phyloP scores from a whole-genome alignment of 1,140 invertebrate species.

The Cotesia typhae region DNA sequence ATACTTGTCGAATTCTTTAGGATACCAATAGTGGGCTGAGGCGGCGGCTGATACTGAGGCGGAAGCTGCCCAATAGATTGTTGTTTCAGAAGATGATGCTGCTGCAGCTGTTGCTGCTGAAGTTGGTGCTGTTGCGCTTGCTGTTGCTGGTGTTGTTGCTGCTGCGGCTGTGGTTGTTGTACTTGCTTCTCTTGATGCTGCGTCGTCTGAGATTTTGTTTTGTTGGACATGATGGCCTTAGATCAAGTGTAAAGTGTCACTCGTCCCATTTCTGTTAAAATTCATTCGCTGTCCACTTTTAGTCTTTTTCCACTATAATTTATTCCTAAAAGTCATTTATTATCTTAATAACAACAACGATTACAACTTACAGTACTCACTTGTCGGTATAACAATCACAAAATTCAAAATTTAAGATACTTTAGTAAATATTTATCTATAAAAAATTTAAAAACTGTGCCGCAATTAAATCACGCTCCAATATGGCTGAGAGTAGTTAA shows the following conservation, averaged over 20 bases:
- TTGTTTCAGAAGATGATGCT: conserved; percentile 37
- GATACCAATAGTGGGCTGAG: conserved; percentile 68
- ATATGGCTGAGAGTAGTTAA: conserved; percentile 2
- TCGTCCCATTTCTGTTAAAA: conserved; percentile 61
- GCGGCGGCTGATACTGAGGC: conserved; percentile 74
- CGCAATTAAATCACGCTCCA: not conserved
- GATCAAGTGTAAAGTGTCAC: conserved; percentile 56
- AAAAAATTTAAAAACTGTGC: not conserved
- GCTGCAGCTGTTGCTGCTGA: conserved; percentile 39
- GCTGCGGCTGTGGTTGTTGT: conserved; percentile 44
- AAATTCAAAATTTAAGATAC: not conserved
- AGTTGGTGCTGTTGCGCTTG: conserved; percentile 16
- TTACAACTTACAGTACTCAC: not conserved
- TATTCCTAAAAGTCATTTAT: not conserved
- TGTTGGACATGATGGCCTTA: conserved; percentile 63
- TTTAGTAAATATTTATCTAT: not conserved
- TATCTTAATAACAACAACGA: too few species aligned
- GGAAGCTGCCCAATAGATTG: conserved; percentile 61
- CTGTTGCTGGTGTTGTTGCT: too few species aligned
- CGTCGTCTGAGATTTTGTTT: conserved; percentile 61
- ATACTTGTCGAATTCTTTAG: conserved; percentile 64
- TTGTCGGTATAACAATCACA: too few species aligned
- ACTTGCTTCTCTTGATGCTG: conserved; percentile 46
- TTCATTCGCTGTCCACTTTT: conserved; percentile 40
- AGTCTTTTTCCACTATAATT: not conserved